A percentile compares a stretch with the other conserved stretches of the same genome.
These are phyloP conservation scores for Chymomyza procnemis DNA, from an alignment of 2,888 invertebrate species.

Conservation along the genomic window DNA sequence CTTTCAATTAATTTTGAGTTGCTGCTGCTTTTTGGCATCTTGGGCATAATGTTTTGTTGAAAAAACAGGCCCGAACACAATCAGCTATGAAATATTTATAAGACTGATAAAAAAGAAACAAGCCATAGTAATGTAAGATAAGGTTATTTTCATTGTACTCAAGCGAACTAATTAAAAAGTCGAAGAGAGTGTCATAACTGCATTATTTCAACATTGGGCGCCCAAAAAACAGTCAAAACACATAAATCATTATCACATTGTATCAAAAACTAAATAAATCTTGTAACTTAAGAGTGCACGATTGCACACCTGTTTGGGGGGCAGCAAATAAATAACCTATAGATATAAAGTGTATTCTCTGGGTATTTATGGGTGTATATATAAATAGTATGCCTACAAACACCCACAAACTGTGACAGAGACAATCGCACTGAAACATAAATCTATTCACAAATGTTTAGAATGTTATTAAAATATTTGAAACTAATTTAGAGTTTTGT, in stretches of 20 bases:
- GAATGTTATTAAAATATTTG: conserved; percentile 75
- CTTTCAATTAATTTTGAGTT: conserved; percentile 48
- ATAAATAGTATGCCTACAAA: conserved; percentile 8
- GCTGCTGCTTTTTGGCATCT: not conserved
- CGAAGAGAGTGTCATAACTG: not conserved
- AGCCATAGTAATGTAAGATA: not conserved
- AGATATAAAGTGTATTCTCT: not conserved
- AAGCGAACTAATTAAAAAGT: not conserved
- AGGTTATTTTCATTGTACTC: not conserved
- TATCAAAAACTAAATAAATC: conserved; percentile 55
- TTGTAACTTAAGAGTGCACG: conserved; percentile 18
- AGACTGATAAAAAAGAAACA: not conserved
- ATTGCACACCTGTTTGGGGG: conserved; percentile 59
- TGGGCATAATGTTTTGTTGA: not conserved
- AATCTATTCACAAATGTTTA: conserved; percentile 75
- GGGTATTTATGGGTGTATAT: conserved; percentile 5
- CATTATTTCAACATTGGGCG: not conserved
- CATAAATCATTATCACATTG: conserved; percentile 66
- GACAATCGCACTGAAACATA: conserved; percentile 60
- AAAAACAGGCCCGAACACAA: not conserved
- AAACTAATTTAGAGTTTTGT: conserved; percentile 61
- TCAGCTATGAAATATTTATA: not conserved
- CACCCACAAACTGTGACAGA: conserved; percentile 68
- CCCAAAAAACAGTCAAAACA: conserved; percentile 51
- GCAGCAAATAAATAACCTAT: conserved; percentile 9